A percentile compares a stretch with the other conserved stretches of the same genome.
These are phyloP conservation scores for Apotomis betuletana DNA, from an alignment of 2,888 invertebrate species.

Conservation along the genomic window DNA sequence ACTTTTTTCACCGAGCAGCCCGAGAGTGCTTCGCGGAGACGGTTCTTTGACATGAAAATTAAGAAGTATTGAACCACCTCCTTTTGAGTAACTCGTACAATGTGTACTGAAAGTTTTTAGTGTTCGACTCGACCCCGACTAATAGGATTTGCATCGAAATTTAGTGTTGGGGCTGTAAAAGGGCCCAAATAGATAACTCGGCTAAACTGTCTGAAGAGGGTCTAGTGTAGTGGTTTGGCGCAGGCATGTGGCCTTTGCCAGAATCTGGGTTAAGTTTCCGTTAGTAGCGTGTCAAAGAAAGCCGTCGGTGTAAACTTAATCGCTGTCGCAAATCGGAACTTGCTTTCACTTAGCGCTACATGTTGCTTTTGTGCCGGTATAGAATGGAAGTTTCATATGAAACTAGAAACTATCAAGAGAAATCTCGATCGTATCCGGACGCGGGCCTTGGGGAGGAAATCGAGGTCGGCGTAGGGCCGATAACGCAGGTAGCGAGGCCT, in stretches of 20 bases:
- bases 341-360: constrained; percentile 58
- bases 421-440: constrained; percentile 72
- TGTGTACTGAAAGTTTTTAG: constrained; percentile 25
- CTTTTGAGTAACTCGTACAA: constrained; percentile 31
- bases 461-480: constrained; percentile 58
- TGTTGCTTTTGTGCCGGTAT: constrained; percentile 49
- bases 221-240: constrained; percentile 19
- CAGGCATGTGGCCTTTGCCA: constrained; percentile 41
- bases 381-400: constrained; percentile 63
- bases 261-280: constrained; percentile 53
- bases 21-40: constrained; percentile 44
- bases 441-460: constrained; percentile 69
- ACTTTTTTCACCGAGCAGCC: constrained; percentile 50
- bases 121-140: constrained; percentile 19
- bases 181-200: constrained; percentile 7
- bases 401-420: constrained; percentile 73
- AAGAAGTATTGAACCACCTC: constrained; percentile 41
- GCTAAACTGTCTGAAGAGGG: constrained; percentile 19
- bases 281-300: constrained; percentile 48
- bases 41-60: constrained; percentile 58
- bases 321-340: constrained; percentile 49
- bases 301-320: constrained; percentile 49
- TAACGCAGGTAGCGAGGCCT: constrained; percentile 64
- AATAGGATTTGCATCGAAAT: constrained; percentile 36
- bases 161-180: constrained; percentile 5